phyloP scores from a whole-genome alignment of 2,113 vertebrate genomes.

The Cynopterus brachyotis region DNA sequence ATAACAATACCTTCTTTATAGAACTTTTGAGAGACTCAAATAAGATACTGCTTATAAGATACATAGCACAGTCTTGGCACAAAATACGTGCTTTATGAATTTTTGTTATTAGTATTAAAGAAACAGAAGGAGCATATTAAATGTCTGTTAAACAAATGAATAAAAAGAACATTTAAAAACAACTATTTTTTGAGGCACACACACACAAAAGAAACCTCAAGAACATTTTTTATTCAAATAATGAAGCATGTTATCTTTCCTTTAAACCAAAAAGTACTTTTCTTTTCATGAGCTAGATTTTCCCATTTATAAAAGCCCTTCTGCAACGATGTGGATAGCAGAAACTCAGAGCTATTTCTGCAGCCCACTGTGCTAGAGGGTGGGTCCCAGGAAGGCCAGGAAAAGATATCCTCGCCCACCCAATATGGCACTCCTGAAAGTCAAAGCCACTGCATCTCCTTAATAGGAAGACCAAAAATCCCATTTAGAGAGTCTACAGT shows the following conservation, averaged over 20 bases:
- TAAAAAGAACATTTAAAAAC: conserved; percentile 35
- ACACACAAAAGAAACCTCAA: neutral
- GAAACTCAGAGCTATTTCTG: neutral
- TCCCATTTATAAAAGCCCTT: neutral
- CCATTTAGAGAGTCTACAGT: neutral
- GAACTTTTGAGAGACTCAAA: conserved; percentile 39
- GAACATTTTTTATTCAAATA: conserved; percentile 18
- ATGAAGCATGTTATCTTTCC: neutral
- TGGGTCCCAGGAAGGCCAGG: neutral
- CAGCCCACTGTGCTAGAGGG: neutral
- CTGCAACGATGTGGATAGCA: neutral
- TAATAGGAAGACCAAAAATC: neutral
- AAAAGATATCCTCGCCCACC: neutral
- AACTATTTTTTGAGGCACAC: neutral
- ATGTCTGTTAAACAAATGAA: neutral
- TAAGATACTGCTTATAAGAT: conserved; percentile 26
- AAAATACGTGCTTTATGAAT: neutral
- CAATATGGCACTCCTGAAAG: neutral
- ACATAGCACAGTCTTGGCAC: neutral
- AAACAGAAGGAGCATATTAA: conserved; percentile 15
- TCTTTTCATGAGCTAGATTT: neutral
- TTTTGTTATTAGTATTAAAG: neutral
- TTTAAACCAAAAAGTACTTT: conserved; percentile 15
- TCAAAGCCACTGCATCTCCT: neutral
- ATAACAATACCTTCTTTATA: conserved; percentile 8